Evolutionary conservation across 1,140 invertebrate species (phyloP), one percentile per base, ranked within the genome.

Genomic region (Micrasema minimum): DNA sequence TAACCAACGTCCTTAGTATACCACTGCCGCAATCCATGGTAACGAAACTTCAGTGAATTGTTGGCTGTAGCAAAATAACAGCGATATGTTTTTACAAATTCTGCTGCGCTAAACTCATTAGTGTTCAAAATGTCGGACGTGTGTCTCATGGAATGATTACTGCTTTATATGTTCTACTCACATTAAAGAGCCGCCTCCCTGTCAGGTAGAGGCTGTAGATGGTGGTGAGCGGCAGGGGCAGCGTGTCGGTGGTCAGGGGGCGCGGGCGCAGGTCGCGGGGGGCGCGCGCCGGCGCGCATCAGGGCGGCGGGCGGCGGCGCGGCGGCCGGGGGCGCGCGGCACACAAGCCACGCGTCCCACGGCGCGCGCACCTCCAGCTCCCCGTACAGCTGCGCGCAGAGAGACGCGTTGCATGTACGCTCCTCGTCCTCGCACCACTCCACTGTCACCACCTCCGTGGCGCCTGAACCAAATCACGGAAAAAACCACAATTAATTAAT

Each of bases 341-440:
- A 72, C 26, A 75, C 68, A 3, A 65, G 59, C 20, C 53, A 55
- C 0, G 62, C 67, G 46, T 75, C 70, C 66, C 70, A 75, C 4
- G 65, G 69, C 12, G 35, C 53, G 2, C 67, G 66, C 1, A 43
- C 12, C 0, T 18, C 20, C 43, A 75, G 43, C 3, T 75, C 73
- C 5, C 38, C 14, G 1, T 61, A 37, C 35, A 75, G 62, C 9
- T 70, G 66, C 10, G 41, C 45, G 45, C 48, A 46, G 14, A 72
- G 50, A n/a, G 69, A 59, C 3, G 46, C 12, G 43, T 75, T 75
- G 12, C 66, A 66, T 16, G 51, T 66, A 6, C 69, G 65, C 16
- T 71, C 62, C 7, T 11, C 9, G 14, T 72, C 73, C 6, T 72
- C 73, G 46, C 70, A 72, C 73, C 73, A 75, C 38, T 75, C 73